These are phyloP conservation scores for Lagocephalus sceleratus DNA, from an alignment of 2,797 vertebrate genomes.

Conservation along the genomic window DNA sequence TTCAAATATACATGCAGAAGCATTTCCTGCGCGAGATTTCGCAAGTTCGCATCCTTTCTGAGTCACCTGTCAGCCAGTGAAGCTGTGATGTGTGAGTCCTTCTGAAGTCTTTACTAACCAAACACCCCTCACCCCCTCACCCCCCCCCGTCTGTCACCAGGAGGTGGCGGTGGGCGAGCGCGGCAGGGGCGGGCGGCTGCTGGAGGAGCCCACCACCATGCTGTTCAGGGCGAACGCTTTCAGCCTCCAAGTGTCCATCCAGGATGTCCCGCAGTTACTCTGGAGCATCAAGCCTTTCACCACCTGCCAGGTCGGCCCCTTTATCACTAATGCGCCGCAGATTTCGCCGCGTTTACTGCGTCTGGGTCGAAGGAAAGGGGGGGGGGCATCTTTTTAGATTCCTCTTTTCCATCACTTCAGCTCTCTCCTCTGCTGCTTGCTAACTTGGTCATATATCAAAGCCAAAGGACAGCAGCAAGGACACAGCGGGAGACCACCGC, in stretches of 20 bases:
- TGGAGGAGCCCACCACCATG: conserved; percentile 92
- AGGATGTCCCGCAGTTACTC: conserved; percentile 92
- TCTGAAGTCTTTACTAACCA: background rate
- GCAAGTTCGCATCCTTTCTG: background rate
- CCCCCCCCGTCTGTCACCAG: conserved; percentile 31
- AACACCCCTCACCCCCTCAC: background rate
- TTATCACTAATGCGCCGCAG: background rate
- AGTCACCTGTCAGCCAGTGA: too few relatives aligned
- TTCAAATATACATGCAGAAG: background rate
- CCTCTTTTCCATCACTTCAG: conserved; percentile 18
- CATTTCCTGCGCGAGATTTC: background rate
- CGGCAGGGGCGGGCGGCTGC: conserved; percentile 85
- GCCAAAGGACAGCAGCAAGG: conserved; percentile 59
- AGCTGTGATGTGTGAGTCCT: background rate
- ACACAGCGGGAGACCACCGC: conserved; percentile 55
- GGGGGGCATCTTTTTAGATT: background rate
- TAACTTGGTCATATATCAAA: conserved; percentile 58
- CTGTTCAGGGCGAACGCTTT: conserved; percentile 90
- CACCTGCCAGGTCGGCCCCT: conserved; percentile 86
- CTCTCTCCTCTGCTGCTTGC: conserved; percentile 15
- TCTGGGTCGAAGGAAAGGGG: conserved; percentile 2
- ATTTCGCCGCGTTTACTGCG: conserved; percentile 20
- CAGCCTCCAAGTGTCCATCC: conserved; percentile 95
- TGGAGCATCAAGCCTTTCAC: conserved; percentile 99
- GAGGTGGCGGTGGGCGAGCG: conserved; percentile 67